phyloP scores from a whole-genome alignment of 2,888 invertebrate species.

The Macrosoma leucophasiata region DNA sequence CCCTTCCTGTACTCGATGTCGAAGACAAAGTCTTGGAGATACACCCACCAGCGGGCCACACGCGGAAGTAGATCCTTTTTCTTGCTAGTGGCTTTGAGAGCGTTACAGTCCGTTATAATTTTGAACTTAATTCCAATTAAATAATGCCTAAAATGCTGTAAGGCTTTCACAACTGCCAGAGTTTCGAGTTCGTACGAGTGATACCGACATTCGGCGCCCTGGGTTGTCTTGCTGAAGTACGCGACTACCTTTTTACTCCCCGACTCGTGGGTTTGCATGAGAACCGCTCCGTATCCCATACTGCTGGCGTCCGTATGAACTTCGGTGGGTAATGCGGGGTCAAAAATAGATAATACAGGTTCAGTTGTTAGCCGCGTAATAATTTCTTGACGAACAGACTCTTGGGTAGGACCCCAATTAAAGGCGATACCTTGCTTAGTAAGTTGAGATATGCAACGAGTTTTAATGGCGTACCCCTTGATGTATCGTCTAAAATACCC shows the following conservation, averaged over 20 bases:
- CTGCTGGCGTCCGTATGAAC: constrained; percentile 25
- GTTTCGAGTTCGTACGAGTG: constrained; percentile 25
- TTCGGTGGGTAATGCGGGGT: background rate
- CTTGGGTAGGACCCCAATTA: constrained; percentile 17
- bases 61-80: constrained; percentile 29
- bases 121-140: constrained; percentile 21
- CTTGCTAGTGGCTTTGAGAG: constrained; percentile 27
- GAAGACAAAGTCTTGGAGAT: constrained; percentile 26
- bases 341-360: constrained; percentile 2
- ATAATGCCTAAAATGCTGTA: constrained; percentile 29
- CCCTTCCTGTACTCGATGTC: constrained; percentile 20
- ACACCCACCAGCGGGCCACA: constrained; percentile 31
- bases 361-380: constrained; percentile 12
- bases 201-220: constrained; percentile 16
- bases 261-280: constrained; percentile 4
- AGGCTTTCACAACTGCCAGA: constrained; percentile 20
- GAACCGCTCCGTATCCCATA: constrained; percentile 19
- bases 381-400: constrained; percentile 16
- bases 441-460: constrained; percentile 4
- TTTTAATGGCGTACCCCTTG: constrained; percentile 8
- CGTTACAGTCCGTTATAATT: constrained; percentile 28
- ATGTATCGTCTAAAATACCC: constrained; percentile 11
- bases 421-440: constrained; percentile 5
- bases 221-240: constrained; percentile 16
- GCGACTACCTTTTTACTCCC: constrained; percentile 9